Evolutionary conservation across 2,797 vertebrate genomes (phyloP).

Genomic region (Botia kubotai): DNA sequence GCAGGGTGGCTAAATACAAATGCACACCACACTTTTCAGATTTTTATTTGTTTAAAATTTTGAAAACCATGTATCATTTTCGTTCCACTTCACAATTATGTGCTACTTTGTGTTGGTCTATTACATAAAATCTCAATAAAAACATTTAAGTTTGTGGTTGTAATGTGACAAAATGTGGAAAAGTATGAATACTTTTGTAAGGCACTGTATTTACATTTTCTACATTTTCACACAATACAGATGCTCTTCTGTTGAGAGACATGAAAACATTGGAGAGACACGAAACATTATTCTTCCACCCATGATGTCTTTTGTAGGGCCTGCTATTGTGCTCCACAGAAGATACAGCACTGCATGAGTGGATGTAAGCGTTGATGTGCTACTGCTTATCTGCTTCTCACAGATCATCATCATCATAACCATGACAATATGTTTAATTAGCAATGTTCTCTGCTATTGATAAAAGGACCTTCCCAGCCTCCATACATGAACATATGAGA

Average conservation of each 20-base stretch:
- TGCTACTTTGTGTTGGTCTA: too few species aligned
- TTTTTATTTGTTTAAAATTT: too few species aligned
- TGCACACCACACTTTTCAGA: too few species aligned
- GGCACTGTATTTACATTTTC: slow-evolving; percentile 50
- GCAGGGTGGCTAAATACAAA: too few species aligned
- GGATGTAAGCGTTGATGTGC: slow-evolving; percentile 38
- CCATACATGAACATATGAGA: slow-evolving; percentile 41
- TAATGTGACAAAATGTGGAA: too few species aligned
- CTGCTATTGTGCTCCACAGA: slow-evolving; percentile 39
- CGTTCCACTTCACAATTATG: too few species aligned
- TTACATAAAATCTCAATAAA: too few species aligned
- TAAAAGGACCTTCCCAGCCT: slow-evolving; percentile 47
- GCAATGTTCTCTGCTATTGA: slow-evolving; percentile 44
- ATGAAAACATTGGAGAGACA: slow-evolving; percentile 64
- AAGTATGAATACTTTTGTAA: too few species aligned
- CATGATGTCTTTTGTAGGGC: slow-evolving; percentile 60
- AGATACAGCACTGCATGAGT: slow-evolving; percentile 16
- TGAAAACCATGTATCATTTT: too few species aligned
- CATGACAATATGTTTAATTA: slow-evolving; percentile 62
- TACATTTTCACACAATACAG: slow-evolving; percentile 65
- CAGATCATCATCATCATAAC: slow-evolving; percentile 57
- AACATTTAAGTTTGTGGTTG: too few species aligned
- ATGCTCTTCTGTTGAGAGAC: slow-evolving; percentile 65
- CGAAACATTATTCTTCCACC: slow-evolving; percentile 66
- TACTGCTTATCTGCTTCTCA: slow-evolving; percentile 52